Percentiles rank a stretch among this genome's conserved stretches.
Evolutionary conservation across 2,888 invertebrate species (phyloP).

Genomic region (Mayetiola destructor): DNA sequence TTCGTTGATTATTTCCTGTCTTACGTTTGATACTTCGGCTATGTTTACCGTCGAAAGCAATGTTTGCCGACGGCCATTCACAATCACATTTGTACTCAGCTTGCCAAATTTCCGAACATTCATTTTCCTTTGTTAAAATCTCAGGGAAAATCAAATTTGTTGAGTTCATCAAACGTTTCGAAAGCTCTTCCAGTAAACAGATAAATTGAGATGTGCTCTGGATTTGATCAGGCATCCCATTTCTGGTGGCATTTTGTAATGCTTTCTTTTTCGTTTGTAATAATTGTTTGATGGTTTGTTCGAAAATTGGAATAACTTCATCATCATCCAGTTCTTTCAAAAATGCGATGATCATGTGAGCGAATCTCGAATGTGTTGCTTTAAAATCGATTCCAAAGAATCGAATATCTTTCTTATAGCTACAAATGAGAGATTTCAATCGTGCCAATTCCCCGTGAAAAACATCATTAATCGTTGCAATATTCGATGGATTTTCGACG

Average conservation of each 20-base stretch:
- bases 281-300: conserved; percentile 7
- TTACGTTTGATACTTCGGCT: background rate
- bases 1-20: background rate
- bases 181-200: conserved; percentile 34
- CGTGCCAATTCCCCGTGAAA: conserved; percentile 54
- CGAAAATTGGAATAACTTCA: background rate
- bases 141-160: conserved; percentile 26
- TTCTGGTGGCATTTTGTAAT: background rate
- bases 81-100: conserved; percentile 45
- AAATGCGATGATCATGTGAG: conserved; percentile 46
- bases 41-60: too few species aligned
- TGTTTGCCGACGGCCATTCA: conserved; percentile 38
- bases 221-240: background rate
- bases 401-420: conserved; percentile 52
- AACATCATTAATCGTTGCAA: conserved; percentile 42
- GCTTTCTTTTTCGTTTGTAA: background rate
- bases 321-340: conserved; percentile 29
- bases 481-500: conserved; percentile 41
- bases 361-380: conserved; percentile 49
- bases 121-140: conserved; percentile 41
- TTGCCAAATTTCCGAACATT: conserved; percentile 45
- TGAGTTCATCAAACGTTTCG: conserved; percentile 26
- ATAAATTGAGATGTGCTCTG: conserved; percentile 30
- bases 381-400: conserved; percentile 50
- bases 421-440: conserved; percentile 49